A percentile compares a stretch with the other conserved stretches of the same genome.
Evolutionary conservation across 2,888 invertebrate species (phyloP).

Genomic region (Leucophora obtusa): DNA sequence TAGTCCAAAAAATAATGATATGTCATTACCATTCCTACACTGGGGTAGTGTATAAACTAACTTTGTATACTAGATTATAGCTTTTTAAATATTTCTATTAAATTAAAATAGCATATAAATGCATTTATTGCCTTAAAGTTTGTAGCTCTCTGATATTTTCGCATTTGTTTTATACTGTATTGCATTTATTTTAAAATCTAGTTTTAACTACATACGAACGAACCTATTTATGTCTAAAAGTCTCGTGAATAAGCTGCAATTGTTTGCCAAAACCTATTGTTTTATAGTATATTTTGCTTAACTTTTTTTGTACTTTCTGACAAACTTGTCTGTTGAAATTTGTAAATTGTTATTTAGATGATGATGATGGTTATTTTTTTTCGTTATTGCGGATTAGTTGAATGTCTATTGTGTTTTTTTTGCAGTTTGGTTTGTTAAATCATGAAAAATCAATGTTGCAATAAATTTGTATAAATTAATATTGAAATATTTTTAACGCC

Average conservation of each 20-base stretch:
- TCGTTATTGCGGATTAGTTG: slow-evolving; percentile 6
- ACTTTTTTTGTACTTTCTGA: neutral
- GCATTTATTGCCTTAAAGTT: slow-evolving; percentile 10
- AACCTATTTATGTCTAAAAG: neutral
- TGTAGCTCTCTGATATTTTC: neutral
- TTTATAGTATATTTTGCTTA: slow-evolving; percentile 23
- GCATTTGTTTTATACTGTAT: neutral
- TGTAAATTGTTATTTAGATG: slow-evolving; percentile 29
- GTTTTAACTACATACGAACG: neutral
- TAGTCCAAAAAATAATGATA: too few species aligned
- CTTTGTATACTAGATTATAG: too few species aligned
- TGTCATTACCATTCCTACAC: too few species aligned
- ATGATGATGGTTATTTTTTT: slow-evolving; percentile 11
- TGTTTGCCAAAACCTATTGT: slow-evolving; percentile 49
- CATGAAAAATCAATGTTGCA: slow-evolving; percentile 17
- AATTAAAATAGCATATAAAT: too few species aligned
- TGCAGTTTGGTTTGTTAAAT: slow-evolving; percentile 1
- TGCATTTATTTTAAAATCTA: neutral
- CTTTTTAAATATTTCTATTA: too few species aligned
- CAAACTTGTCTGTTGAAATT: slow-evolving; percentile 26
- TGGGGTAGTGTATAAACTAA: too few species aligned
- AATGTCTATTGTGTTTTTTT: slow-evolving; percentile 37
- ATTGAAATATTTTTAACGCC: neutral
- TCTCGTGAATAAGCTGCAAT: slow-evolving; percentile 37
- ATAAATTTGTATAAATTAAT: slow-evolving; percentile 25